These are phyloP conservation scores for Apodemia duryi DNA, from an alignment of 2,888 invertebrate genomes.

Conservation along the genomic window DNA sequence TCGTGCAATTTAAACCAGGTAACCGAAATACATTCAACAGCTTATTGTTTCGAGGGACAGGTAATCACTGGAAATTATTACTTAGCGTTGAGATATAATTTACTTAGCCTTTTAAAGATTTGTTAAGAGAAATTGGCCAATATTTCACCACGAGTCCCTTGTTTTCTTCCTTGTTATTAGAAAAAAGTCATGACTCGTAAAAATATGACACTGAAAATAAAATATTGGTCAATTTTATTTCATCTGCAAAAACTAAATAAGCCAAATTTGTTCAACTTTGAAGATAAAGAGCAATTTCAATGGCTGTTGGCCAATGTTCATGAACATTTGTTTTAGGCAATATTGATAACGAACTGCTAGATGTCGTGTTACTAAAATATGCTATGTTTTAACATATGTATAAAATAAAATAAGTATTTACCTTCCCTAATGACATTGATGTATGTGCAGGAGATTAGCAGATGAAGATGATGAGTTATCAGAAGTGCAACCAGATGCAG, in stretches of 20 bases:
- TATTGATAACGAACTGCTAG: not conserved
- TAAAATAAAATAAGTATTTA: not conserved
- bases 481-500: slow-evolving; percentile 97
- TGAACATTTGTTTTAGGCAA: not conserved
- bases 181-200: not conserved
- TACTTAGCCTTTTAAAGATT: not conserved
- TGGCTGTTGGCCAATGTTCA: not conserved
- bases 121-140: not conserved
- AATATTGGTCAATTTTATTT: no score
- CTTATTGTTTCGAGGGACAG: not conserved
- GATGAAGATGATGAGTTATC: slow-evolving; percentile 97
- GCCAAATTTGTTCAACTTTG: not conserved
- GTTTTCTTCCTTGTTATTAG: no score
- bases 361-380: slow-evolving; percentile 9
- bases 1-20: not conserved
- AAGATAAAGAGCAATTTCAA: not conserved
- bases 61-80: not conserved
- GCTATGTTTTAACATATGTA: not conserved
- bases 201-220: not conserved
- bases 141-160: not conserved
- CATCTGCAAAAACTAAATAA: no score
- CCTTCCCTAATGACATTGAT: not conserved
- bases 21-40: not conserved
- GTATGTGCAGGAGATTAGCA: slow-evolving; percentile 83
- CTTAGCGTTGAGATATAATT: not conserved